Conservation (phyloP, 1,140 invertebrate genomes). For the Ceratosolen fusciceps region DNA sequence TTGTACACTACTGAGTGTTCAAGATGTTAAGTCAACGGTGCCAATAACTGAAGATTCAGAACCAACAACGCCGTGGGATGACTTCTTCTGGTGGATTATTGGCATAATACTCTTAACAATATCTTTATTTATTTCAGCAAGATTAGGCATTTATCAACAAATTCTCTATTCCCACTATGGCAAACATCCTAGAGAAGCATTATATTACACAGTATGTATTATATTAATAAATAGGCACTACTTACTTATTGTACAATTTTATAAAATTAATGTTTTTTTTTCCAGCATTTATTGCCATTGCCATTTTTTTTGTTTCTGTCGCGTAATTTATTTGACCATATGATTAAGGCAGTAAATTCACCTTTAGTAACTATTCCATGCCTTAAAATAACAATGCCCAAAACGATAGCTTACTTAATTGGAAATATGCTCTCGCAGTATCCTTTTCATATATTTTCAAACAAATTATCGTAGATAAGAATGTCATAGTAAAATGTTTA, state of each 20-base stretch:
- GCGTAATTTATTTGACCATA: conserved; percentile 83
- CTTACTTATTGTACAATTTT: neutral
- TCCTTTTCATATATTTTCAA: conserved; percentile 63
- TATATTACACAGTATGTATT: conserved; percentile 87
- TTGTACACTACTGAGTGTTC: conserved; percentile 91
- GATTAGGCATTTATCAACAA: conserved; percentile 98
- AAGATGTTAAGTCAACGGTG: conserved; percentile 73
- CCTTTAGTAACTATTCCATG: conserved; percentile 69
- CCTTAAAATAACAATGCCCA: conserved; percentile 76
- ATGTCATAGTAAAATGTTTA: neutral
- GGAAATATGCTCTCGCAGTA: conserved; percentile 94
- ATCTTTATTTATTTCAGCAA: conserved; percentile 92
- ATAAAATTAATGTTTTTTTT: conserved; percentile 62
- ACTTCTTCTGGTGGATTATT: conserved; percentile 87
- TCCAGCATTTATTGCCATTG: conserved; percentile 88
- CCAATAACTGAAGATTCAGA: conserved; percentile 51
- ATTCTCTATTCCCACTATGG: conserved; percentile 87
- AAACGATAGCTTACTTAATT: conserved; percentile 84
- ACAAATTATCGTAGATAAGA: neutral
- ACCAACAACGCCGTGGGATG: conserved; percentile 65
- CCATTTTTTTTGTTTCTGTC: conserved; percentile 86
- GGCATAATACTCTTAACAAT: conserved; percentile 89
- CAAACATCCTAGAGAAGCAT: conserved; percentile 94
- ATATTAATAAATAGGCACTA: neutral
- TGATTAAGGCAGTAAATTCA: conserved; percentile 75